Conservation (phyloP, 92 coral and sea anemone species). For the Nematostella vectensis region DNA sequence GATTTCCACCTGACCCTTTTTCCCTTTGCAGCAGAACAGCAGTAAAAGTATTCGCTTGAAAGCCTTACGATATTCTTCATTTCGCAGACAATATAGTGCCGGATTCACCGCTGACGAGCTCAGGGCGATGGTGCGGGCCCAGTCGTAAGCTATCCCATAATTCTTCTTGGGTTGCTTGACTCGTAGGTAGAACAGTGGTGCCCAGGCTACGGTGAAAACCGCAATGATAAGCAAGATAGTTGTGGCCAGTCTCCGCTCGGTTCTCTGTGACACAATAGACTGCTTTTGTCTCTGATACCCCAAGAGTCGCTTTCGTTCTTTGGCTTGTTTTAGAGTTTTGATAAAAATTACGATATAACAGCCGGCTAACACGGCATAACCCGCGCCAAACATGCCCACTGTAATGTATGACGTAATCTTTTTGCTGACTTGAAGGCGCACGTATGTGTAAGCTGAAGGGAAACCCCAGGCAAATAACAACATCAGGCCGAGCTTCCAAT, state of each 20-base stretch:
- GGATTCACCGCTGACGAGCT: slow-evolving; percentile 73
- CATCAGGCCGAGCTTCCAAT: slow-evolving; percentile 32
- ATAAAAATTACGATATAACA: slow-evolving; percentile 51
- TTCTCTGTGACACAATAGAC: slow-evolving; percentile 6
- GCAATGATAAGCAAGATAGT: slow-evolving; percentile 61
- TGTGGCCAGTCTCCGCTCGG: slow-evolving; percentile 55
- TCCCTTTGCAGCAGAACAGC: slow-evolving; percentile 5
- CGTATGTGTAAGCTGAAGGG: slow-evolving; percentile 44
- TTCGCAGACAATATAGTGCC: slow-evolving; percentile 59
- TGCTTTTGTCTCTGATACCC: slow-evolving; percentile 2
- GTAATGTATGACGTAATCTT: slow-evolving; percentile 51
- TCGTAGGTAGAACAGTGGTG: slow-evolving; percentile 58
- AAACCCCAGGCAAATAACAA: slow-evolving; percentile 43
- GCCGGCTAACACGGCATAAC: slow-evolving; percentile 39
- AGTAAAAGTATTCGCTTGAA: slow-evolving; percentile 30
- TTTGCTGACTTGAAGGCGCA: slow-evolving; percentile 54
- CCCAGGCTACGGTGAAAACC: slow-evolving; percentile 70
- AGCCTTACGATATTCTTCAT: slow-evolving; percentile 54
- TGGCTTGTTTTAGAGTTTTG: slow-evolving; percentile 32
- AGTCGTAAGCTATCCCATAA: slow-evolving; percentile 69
- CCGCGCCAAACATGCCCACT: slow-evolving; percentile 43
- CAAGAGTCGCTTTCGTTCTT: slow-evolving; percentile 4
- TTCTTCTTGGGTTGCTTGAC: slow-evolving; percentile 62
- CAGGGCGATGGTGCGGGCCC: slow-evolving; percentile 65
- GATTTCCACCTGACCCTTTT: not conserved